Base-by-base conservation (phyloP, 1,140 invertebrate genomes). In the Coelopa frigida region DNA sequence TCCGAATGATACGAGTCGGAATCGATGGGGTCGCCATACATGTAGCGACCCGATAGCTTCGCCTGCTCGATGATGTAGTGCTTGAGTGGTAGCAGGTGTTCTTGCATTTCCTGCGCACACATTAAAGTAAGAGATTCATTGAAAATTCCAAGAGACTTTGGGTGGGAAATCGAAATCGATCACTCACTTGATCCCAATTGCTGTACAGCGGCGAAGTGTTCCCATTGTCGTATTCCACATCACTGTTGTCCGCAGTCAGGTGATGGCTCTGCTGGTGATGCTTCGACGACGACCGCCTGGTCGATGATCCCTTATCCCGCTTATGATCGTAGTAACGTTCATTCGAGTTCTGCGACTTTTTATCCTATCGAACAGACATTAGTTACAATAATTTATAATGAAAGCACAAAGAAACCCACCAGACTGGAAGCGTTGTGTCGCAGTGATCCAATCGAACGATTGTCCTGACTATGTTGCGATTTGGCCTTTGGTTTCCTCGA, bases 11-110 rank as follows among this genome's bases (percentile, higher is more conserved):
- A 68, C 5, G 79, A 82, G 68, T 87, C 85, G 2, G 80, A 84
- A 61, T 84, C 82, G 6, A 84, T 63, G 17, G 78, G 74, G 61
- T 82, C 80, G 11, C 59, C 56, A 49, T 82, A 79, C 50, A 78
- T 75, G 54, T 84, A 84, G 64, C 78, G 64, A 75, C 84, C 84
- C 51, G 82, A 83, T 5, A 84, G 70, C 68, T 85, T 84, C 0
- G 82, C 83, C 73, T 92, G 85, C 63, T 92, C 87, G 51, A 92
- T 75, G 40, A 93, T 87, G 59, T 91, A 92, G 67, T 91, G 84
- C 61, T 91, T 88, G 42, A 93, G 72, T 4, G 88, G 87, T 55
- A 90, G 65, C 37, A 90, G 70, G 66, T 90, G 85, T 55, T 80
- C 75, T 37, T 80, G 77, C 71, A 78, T 75, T 55, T 78, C 78